Base-by-base conservation (phyloP, 2,888 invertebrate genomes). In the Eupithecia pulchellata region DNA sequence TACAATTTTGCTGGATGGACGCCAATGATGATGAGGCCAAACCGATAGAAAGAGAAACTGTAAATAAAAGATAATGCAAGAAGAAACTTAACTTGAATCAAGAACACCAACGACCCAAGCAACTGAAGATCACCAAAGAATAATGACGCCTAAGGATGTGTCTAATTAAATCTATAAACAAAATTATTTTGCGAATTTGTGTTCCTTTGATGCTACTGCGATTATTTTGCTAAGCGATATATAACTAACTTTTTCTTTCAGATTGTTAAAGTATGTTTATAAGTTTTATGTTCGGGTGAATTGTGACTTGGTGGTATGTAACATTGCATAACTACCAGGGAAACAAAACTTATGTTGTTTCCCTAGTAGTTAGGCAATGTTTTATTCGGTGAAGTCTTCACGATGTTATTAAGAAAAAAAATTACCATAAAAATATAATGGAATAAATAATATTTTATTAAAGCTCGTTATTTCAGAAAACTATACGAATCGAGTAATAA, bases 171-270 rank as follows among this genome's bases (percentile, higher is more conserved):
- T 20, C 52, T 25, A 25, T 25, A 52, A 25, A 25, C 4, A 52
- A 20, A 20, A 52, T 52, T 52, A 25, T 25, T 69, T 29, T 77
- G 81, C 79, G 78, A 73, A 76, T 75, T 64, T 75, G 66, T 72
- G 29, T 68, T 58, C 71, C 69, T 39, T 71, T 36, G 34, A 20
- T 34, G 80, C 82, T 13, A 29, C 66, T 82, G 84, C 82, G 84
- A 86, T 69, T 72, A 73, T n/a, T 77, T 64, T 81, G 87, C 89
- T 78, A 71, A 78, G 89, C 89, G 87, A 89, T 81, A 69, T 80
- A 39, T 36, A 20, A 20, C 72, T 66, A 55, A 62, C n/a, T 42
- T 57, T n/a, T 65, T 64, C 58, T 77, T 77, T 66, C 77, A 68
- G 63, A 27, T 25, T 29, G 55, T 11, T 36, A 1, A 14, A n/a